Evolutionary conservation across 2,888 invertebrate species (phyloP), one percentile per base, ranked within the genome.

Genomic region (Drosophila nr. fundita): DNA sequence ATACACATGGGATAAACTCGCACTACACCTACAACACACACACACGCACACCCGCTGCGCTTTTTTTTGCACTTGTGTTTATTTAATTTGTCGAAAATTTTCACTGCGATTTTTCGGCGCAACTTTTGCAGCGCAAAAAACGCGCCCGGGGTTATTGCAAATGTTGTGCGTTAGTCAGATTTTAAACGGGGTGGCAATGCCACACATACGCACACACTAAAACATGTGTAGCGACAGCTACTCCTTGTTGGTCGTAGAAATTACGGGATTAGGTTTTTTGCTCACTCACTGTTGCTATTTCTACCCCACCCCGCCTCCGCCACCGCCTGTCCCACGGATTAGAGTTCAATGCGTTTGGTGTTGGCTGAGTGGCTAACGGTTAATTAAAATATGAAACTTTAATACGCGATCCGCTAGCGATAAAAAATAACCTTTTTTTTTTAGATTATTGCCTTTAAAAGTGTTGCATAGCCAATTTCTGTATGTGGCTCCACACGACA

Each of bases 231-330:
- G 45, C 45, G 8, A 45, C 15, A 64, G 65, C 57, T 69, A 42
- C 55, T 24, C 49, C 52, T 58, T 89, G 90, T 90, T 90, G 83
- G 81, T 82, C 65, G 80, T 90, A 82, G 82, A 90, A 91, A 90
- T 90, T 90, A 90, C 81, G 76, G 87, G 89, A 90, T 90, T 90
- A 90, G 85, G 68, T 83, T 88, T 90, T 89, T 90, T 88, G 65
- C 73, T 68, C 66, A 57, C 30, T 49, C 55, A 49, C 66, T 30
- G 13, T 53, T n/a, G n/a, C 15, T 49, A 18, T 48, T 53, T 45
- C 8, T 8, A 45, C 24, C 24, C 24, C 21, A 2, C 15, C 21
- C 15, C 7, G 7, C 3, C 15, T 7, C 7, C 13, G 21, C 50
- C 13, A 1, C 11, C 29, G n/a, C 27, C 30, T 27, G 65, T 55